Evolutionary conservation across 2,113 vertebrate genomes (phyloP).

Genomic region (Myanophis thanlyinensis): DNA sequence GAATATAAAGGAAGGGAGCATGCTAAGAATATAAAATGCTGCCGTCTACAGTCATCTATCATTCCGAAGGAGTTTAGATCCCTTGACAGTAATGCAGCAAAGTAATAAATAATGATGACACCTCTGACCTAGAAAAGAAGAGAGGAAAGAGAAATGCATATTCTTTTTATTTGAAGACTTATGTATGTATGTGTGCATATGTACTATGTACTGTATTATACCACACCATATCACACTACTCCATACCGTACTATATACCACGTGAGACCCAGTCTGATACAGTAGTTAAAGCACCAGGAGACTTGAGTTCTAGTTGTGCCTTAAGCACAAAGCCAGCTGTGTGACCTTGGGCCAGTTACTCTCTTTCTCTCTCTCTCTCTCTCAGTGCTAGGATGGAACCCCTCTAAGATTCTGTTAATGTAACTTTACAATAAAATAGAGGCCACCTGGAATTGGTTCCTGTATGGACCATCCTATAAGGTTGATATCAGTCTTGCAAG

Average conservation of each 20-base stretch:
- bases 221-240: not conserved
- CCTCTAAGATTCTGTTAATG: not conserved
- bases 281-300: not conserved
- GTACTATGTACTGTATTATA: not conserved
- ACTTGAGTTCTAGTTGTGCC: not conserved
- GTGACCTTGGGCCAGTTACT: not conserved
- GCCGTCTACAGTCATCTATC: constrained; percentile 19
- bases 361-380: not conserved
- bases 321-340: not conserved
- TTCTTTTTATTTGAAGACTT: not conserved
- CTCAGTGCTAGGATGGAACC: not conserved
- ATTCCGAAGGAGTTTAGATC: constrained; percentile 24
- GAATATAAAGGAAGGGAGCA: constrained; percentile 18
- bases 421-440: not conserved
- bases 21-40: constrained; percentile 55
- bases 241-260: not conserved
- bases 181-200: not conserved
- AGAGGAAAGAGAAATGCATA: not conserved
- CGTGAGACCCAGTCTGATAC: not conserved
- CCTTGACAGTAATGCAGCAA: constrained; percentile 35
- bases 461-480: not conserved
- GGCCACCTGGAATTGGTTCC: not conserved
- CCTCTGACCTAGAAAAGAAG: constrained; percentile 26
- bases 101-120: constrained; percentile 40
- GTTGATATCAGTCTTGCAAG: not conserved